phyloP scores from a whole-genome alignment of 2,797 vertebrate genomes.

The Sebastiscus albofasciatus region DNA sequence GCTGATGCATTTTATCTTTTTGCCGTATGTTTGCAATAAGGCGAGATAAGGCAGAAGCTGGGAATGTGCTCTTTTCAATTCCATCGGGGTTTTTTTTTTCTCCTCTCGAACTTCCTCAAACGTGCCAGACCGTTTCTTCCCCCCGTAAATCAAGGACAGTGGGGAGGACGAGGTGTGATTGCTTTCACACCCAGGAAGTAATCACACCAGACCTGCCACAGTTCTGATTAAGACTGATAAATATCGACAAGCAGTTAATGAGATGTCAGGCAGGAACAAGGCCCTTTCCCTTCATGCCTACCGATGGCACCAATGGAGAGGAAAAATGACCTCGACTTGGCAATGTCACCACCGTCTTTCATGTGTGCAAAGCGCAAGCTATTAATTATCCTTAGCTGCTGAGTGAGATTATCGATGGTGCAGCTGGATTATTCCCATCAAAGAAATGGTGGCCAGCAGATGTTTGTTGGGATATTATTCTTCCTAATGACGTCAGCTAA shows the following conservation, averaged over 20 bases:
- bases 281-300: constrained; percentile 70
- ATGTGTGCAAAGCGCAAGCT: constrained; percentile 37
- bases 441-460: constrained; percentile 27
- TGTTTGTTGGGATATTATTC: constrained; percentile 36
- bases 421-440: constrained; percentile 20
- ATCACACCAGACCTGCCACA: constrained; percentile 80
- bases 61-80: constrained; percentile 36
- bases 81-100: not conserved
- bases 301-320: constrained; percentile 62
- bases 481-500: constrained; percentile 37
- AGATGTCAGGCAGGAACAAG: constrained; percentile 81
- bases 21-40: constrained; percentile 19
- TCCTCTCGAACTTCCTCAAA: constrained; percentile 53
- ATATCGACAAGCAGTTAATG: constrained; percentile 85
- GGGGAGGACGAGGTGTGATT: constrained; percentile 79
- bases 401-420: constrained; percentile 34
- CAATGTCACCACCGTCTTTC: constrained; percentile 73
- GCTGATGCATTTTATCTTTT: constrained; percentile 23
- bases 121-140: constrained; percentile 55
- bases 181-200: constrained; percentile 82
- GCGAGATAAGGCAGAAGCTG: constrained; percentile 15
- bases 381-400: constrained; percentile 59
- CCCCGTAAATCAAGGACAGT: constrained; percentile 80
- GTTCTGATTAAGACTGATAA: constrained; percentile 88
- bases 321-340: constrained; percentile 68